Evolutionary conservation across 2,888 invertebrate genomes (phyloP), one percentile per base, ranked within the genome.

Genomic region (Acanthoscelides obtectus): DNA sequence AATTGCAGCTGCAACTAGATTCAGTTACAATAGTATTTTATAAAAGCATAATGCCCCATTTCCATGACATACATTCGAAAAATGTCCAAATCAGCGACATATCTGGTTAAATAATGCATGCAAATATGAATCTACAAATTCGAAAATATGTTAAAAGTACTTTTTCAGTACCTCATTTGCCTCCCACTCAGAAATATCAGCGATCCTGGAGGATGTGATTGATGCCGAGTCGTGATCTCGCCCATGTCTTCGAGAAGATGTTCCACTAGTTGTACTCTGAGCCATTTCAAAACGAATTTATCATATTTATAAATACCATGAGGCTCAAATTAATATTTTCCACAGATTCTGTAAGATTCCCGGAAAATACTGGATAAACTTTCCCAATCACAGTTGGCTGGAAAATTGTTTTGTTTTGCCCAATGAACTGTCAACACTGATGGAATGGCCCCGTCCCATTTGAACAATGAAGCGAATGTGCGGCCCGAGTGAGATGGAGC

Each of bases 181-280:
- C 84, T 93, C 93, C 93, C 93, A 93, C 83, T 93, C 93, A 22
- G 90, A 78, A 70, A 81, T 89, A 81, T 92, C 91, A 71, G 89
- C 89, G 84, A 90, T 91, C 78, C 91, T 87, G 76, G 90, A 87
- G 25, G 89, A 88, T 69, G 87, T 84, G 76, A 88, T 84, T 71
- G 88, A 87, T 67, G 87, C 86, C 70, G 88, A 87, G 77, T 92
- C 92, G 79, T 90, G 91, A 76, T 92, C 91, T 75, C 91, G 87
- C 22, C 82, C 81, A 77, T 88, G 88, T 77, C 89, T 84, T 72
- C 92, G 85, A 73, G 91, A 91, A 76, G 92, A 91, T 72, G 91
- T 90, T 69, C 89, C 88, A 82, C 88, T 87, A 27, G 86, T 83
- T 71, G 87, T 87, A 79, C 90, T 90, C 85, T 92, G 92, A 74